phyloP scores from a whole-genome alignment of 2,888 invertebrate genomes.

The Agonopterix alstromeriana region DNA sequence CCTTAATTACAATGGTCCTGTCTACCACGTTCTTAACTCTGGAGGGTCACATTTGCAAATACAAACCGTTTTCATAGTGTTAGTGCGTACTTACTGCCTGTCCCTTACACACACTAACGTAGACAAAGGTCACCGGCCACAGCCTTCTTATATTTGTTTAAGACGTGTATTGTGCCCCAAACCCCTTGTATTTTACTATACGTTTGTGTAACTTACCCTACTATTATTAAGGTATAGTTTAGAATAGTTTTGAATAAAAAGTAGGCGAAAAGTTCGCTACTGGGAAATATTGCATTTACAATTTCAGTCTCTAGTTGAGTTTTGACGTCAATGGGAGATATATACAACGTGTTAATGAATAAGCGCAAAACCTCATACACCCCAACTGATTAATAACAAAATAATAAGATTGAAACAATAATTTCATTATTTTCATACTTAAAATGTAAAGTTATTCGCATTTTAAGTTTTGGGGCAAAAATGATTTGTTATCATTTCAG shows the following conservation, averaged over 20 bases:
- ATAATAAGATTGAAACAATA: no score
- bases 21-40: constrained; percentile 26
- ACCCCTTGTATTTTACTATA: constrained; percentile 44
- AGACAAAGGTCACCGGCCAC: constrained; percentile 71
- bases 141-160: constrained; percentile 75
- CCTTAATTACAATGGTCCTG: background rate
- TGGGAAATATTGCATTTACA: background rate
- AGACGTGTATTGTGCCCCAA: constrained; percentile 63
- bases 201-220: constrained; percentile 34
- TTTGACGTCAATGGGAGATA: no score
- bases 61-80: constrained; percentile 48
- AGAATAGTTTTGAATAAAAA: background rate
- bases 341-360: no score
- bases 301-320: no score
- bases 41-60: constrained; percentile 68
- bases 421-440: no score
- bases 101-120: constrained; percentile 64
- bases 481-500: no score
- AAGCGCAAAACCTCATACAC: no score
- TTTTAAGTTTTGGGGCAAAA: no score
- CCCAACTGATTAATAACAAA: no score
- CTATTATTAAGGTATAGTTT: background rate
- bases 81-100: constrained; percentile 43
- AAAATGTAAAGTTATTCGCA: no score
- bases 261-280: background rate